Evolutionary conservation across 2,888 invertebrate genomes (phyloP).

Genomic region (Vesta saturnalis): DNA sequence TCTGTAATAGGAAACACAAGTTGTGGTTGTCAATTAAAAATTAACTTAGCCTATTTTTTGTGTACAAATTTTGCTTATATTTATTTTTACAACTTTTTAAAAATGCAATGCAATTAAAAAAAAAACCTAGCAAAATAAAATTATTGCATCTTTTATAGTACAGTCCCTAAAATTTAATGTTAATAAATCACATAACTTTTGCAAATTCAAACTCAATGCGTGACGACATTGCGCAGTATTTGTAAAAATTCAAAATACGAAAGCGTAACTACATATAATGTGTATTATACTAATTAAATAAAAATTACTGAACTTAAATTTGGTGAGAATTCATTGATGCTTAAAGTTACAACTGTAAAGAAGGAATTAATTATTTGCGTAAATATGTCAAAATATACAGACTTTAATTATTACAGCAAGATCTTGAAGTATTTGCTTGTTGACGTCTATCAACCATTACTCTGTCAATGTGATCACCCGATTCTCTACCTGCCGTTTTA

Average conservation of each 20-base stretch:
- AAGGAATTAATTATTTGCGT: background rate
- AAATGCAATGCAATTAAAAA: background rate
- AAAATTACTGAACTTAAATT: constrained; percentile 11
- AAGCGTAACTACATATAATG: constrained; percentile 19
- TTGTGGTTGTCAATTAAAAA: too few species aligned
- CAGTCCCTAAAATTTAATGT: background rate
- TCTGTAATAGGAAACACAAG: too few species aligned
- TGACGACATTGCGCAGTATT: too few species aligned
- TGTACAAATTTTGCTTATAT: background rate
- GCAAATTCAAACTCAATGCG: background rate
- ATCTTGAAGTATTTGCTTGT: constrained; percentile 70
- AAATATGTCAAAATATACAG: background rate
- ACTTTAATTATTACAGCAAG: constrained; percentile 63
- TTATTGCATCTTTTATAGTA: background rate
- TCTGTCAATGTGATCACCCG: constrained; percentile 77
- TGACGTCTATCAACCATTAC: constrained; percentile 79
- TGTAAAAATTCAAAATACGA: background rate
- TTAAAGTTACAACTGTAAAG: background rate
- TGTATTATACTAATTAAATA: background rate
- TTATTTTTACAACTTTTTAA: background rate
- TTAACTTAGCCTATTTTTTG: too few species aligned
- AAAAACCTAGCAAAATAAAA: background rate
- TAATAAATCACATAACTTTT: background rate
- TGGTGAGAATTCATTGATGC: background rate
- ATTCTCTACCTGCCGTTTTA: constrained; percentile 86